Percentiles rank a stretch among this genome's conserved stretches.
phyloP scores from a whole-genome alignment of 2,888 invertebrate genomes.

The Craniophora ligustri region DNA sequence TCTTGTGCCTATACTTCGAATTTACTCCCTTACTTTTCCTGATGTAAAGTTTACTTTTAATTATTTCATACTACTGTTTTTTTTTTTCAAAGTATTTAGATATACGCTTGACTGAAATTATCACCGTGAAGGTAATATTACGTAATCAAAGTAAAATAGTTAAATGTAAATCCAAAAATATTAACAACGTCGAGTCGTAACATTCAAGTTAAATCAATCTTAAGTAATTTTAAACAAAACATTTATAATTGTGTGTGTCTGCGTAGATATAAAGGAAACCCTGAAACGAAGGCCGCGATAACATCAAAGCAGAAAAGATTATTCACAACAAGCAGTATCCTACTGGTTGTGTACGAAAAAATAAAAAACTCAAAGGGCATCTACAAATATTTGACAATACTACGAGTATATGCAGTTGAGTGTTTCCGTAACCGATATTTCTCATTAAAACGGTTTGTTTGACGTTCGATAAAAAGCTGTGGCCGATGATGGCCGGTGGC shows the following conservation, averaged over 20 bases:
- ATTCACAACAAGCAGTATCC: constrained; percentile 41
- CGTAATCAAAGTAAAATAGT: too few relatives aligned
- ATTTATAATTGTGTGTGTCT: constrained; percentile 28
- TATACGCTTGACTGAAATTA: too few relatives aligned
- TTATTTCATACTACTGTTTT: too few relatives aligned
- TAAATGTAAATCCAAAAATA: not conserved
- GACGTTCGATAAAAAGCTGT: constrained; percentile 81
- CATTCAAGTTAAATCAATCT: not conserved
- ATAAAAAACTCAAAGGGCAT: constrained; percentile 62
- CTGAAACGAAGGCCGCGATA: constrained; percentile 51
- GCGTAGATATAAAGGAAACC: constrained; percentile 44
- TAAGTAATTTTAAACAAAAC: constrained; percentile 18
- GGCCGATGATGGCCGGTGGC: constrained; percentile 78
- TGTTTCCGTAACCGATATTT: constrained; percentile 87
- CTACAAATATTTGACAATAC: constrained; percentile 80
- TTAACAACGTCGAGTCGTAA: constrained; percentile 7
- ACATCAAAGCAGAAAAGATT: constrained; percentile 53
- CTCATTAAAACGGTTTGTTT: constrained; percentile 84
- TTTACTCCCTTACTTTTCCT: too few relatives aligned
- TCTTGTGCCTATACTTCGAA: too few relatives aligned
- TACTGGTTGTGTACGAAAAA: constrained; percentile 50
- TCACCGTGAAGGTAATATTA: too few relatives aligned
- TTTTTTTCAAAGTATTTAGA: too few relatives aligned
- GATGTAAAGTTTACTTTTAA: too few relatives aligned
- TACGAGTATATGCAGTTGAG: constrained; percentile 72